Evolutionary conservation across 2,113 vertebrate species (phyloP), one percentile per base, ranked within the genome.

Genomic region (Caretta caretta): DNA sequence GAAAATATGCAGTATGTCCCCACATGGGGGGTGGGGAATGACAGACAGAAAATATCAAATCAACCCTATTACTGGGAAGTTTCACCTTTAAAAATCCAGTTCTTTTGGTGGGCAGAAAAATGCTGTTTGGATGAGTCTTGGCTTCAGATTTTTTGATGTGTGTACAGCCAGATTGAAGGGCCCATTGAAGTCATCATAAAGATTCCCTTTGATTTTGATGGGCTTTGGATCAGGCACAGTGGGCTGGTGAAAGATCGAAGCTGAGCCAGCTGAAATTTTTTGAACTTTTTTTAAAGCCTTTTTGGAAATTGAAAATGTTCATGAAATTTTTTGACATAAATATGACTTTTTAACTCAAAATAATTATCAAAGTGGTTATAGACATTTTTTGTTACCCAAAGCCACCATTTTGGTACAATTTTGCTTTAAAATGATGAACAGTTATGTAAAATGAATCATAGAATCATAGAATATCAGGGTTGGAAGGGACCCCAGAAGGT

Each of bases 1-100:
- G 11, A 75, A 50, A 89, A 56, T 51, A 93, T 20, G 2, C 24
- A 49, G 25, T 48, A n/a, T 88, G 93, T 50, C 83, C 49, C 86
- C 11, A 81, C 59, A 0, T 90, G 0, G n/a, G 57, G 57, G 80
- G 3, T 75, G 1, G 3, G 62, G 42, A 16, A 12, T 57, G 51
- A 90, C 31, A 69, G 35, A 19, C 62, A 69, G 35, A 69, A 69
- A 69, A n/a, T n/a, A 35, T 35, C 13, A 65, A 65, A n/a, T 35
- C 59, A 62, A 62, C 59, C 27, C 59, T 62, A 65, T 8, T 16
- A 59, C 4, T 50, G 19, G 19, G 48, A 93, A 86, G 24, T 19
- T 38, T 19, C 17, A 16, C n/a, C n/a, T 86, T 84, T 82, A 76
- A 90, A 83, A 65, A 88, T 89, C 75, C 91, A 54, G n/a, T 57